Conservation (phyloP, 2,113 vertebrate species). For the Paramisgurnus dabryanus region DNA sequence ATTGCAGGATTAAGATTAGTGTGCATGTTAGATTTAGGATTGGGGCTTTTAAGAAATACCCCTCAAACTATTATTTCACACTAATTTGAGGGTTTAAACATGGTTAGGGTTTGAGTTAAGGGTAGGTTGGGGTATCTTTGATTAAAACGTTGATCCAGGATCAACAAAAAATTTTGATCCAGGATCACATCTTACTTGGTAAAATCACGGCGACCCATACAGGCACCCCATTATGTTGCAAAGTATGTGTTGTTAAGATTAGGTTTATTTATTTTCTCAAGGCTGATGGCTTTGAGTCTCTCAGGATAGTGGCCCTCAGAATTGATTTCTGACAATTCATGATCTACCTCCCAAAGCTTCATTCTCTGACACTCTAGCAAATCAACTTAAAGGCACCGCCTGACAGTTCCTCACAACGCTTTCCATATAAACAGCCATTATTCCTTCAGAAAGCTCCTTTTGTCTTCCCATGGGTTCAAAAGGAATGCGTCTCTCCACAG, state of each 20-base stretch:
- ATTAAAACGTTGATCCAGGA: too few relatives aligned
- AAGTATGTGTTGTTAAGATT: slow-evolving; percentile 71
- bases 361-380: slow-evolving; percentile 70
- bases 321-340: slow-evolving; percentile 78
- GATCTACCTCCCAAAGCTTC: slow-evolving; percentile 69
- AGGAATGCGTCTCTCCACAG: slow-evolving; percentile 55
- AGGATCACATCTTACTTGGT: too few relatives aligned
- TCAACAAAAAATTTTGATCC: too few relatives aligned
- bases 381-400: slow-evolving; percentile 74
- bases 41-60: too few relatives aligned
- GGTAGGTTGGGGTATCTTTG: too few relatives aligned
- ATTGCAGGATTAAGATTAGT: too few relatives aligned
- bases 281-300: slow-evolving; percentile 68
- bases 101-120: too few relatives aligned
- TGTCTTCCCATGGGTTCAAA: slow-evolving; percentile 69
- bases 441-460: slow-evolving; percentile 73
- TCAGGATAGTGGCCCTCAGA: slow-evolving; percentile 68
- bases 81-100: too few relatives aligned
- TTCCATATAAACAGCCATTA: slow-evolving; percentile 73
- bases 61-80: too few relatives aligned
- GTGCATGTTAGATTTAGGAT: too few relatives aligned
- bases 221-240: slow-evolving; percentile 62
- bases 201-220: too few relatives aligned
- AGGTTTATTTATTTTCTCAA: slow-evolving; percentile 71
- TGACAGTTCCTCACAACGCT: slow-evolving; percentile 70